Evolutionary conservation across 2,113 vertebrate species (phyloP), one percentile per base, ranked within the genome.

Genomic region (Psittacula cyanocephala): DNA sequence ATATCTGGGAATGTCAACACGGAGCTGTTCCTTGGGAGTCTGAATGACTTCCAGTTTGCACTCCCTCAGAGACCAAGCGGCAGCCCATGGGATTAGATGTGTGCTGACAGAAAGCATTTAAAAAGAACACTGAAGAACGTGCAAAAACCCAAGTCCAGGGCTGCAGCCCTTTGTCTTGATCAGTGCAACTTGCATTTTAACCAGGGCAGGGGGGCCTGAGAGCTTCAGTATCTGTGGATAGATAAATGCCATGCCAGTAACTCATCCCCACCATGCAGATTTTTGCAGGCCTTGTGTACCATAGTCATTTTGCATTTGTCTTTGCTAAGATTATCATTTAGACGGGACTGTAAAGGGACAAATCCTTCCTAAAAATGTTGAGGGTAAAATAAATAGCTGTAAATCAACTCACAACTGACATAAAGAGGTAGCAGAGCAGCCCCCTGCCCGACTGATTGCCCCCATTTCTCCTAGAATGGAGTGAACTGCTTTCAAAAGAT

Each of bases 11-110:
- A 88, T 25, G 29, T 67, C n/a, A 43, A 12, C 0, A 2, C 41
- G 60, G 35, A 0, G 0, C 33, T 69, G 44, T 20, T 88, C 53
- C 29, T 33, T 20, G 10, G 33, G 57, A 76, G 13, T 16, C 79
- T 39, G 37, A 77, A 72, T 49, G 50, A 46, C 72, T 86, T 76
- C 4, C 0, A 25, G 4, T 88, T 60, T 90, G n/a, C 43, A 14
- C 52, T 90, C 67, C 41, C 35, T 60, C 28, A 50, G 55, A 83
- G 27, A 63, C 53, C 47, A 64, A 87, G 43, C 9, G 20, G 29
- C 25, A 86, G 50, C 46, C 62, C 55, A 15, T 0, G 13, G 69
- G 39, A 50, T 81, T 81, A 63, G 29, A 64, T 60, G 16, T 35
- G 35, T 59, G 37, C 33, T 49, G 47, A n/a, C 50, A 86, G 81